A percentile compares a stretch with the other conserved stretches of the same genome.
These are phyloP conservation scores for Nomia melanderi DNA, from an alignment of 1,140 invertebrate genomes.

Conservation along the genomic window DNA sequence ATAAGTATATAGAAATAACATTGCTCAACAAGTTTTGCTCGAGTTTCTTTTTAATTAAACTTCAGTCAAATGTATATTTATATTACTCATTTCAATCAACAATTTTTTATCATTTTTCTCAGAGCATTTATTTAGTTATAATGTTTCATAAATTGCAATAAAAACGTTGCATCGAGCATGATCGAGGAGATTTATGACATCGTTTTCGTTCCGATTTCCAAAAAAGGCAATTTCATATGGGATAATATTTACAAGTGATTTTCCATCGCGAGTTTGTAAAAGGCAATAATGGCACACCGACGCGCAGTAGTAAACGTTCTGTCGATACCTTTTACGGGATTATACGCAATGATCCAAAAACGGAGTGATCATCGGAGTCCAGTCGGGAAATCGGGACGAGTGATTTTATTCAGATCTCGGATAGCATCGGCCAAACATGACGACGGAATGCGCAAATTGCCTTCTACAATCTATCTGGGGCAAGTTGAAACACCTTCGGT, in stretches of 20 bases:
- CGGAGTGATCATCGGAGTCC: background rate
- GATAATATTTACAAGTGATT: constrained; percentile 20
- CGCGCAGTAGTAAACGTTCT: constrained; percentile 5
- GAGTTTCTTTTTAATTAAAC: too few relatives aligned
- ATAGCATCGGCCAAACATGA: background rate
- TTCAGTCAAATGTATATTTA: too few relatives aligned
- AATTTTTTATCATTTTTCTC: too few relatives aligned
- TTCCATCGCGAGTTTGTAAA: background rate
- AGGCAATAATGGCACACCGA: constrained; percentile 19
- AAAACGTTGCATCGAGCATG: too few relatives aligned
- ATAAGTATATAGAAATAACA: too few relatives aligned
- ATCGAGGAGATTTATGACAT: too few relatives aligned
- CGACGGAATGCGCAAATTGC: background rate
- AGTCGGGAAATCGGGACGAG: background rate
- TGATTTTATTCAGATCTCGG: constrained; percentile 15
- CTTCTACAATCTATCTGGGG: background rate
- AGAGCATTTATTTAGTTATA: too few relatives aligned
- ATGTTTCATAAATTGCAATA: too few relatives aligned
- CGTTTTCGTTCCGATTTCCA: too few relatives aligned
- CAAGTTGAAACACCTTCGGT: background rate
- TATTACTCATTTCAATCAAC: too few relatives aligned
- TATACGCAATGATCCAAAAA: constrained; percentile 14
- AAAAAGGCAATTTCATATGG: too few relatives aligned
- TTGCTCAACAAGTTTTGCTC: too few relatives aligned
- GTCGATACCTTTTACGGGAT: constrained; percentile 26